Evolutionary conservation across 2,888 invertebrate species (phyloP), one percentile per base, ranked within the genome.

Genomic region (Caenorhabditis sp.): DNA sequence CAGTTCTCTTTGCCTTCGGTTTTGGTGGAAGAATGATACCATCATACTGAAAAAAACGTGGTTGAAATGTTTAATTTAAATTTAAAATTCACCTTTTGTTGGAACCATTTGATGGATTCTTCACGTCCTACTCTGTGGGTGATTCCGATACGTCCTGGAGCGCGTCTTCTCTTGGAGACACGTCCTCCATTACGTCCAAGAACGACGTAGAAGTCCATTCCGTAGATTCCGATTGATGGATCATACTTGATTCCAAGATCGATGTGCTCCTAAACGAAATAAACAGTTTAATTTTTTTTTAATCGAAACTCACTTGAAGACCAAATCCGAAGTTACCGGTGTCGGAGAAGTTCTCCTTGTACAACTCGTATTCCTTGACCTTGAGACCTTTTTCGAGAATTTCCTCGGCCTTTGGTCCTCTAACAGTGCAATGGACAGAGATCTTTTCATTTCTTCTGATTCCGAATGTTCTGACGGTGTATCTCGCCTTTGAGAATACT

Each of bases 71-170:
- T 36, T 36, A 10, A 36, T 8, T 36, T 36, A 36, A 8, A 36
- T 8, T 8, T 5, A 4, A 57, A 52, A 76, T 77, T 72, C 84
- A 91, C 91, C 89, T 97, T 99, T 92, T 96, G 95, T 91, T 99
- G 99, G 93, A 99, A 99, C 97, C 99, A 99, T 90, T 99, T 99
- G 94, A 99, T 97, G 83, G 97, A 94, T 89, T 99, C 97, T 90
- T 99, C 99, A 90, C 96, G 97, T 69, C 92, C 93, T 83, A 99
- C 91, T 87, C 94, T 92, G 90, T 99, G 99, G 75, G 92, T 92
- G 90, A 93, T 93, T 71, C 99, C 99, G 89, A 99, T 94, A 88
- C 92, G 93, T 78, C 95, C 95, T 83, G 93, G 93, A 90, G 94
- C 95, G 87, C 94, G 92, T 89, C 95, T 92, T 89, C 97, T 92